phyloP scores from a whole-genome alignment of 2,113 vertebrate species.

The human (Homo sapiens) region DNA sequence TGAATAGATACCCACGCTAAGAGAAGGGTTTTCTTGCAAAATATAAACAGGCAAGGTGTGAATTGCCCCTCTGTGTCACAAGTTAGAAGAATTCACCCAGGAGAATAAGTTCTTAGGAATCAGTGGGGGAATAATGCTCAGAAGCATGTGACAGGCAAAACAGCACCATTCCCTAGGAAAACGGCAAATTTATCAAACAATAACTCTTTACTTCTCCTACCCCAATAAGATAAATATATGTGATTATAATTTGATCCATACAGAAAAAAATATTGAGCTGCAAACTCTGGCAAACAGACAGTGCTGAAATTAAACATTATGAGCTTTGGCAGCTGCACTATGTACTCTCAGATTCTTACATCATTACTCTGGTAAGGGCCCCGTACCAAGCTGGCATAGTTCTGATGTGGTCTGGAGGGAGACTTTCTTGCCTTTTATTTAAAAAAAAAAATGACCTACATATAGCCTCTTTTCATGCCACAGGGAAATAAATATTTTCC shows the following conservation, averaged over 20 bases:
- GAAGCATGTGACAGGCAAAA: slow-evolving; percentile 19
- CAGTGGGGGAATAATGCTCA: not conserved
- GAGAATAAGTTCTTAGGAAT: slow-evolving; percentile 1
- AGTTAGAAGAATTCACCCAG: slow-evolving; percentile 16
- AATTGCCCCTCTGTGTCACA: not conserved
- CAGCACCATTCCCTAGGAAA: slow-evolving; percentile 23
- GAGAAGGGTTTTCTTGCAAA: slow-evolving; percentile 1
- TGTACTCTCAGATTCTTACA: slow-evolving; percentile 51
- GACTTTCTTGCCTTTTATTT: slow-evolving; percentile 36
- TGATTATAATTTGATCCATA: not conserved
- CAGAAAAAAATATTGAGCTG: slow-evolving; percentile 8
- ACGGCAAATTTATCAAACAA: slow-evolving; percentile 8
- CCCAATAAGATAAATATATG: slow-evolving; percentile 17
- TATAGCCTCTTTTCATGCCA: slow-evolving; percentile 37
- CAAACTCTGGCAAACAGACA: slow-evolving; percentile 45
- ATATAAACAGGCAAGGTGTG: not conserved
- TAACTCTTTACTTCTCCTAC: slow-evolving; percentile 29
- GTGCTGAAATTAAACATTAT: slow-evolving; percentile 74
- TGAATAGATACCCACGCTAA: not conserved
- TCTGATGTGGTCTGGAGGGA: slow-evolving; percentile 57
- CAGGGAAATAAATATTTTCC: slow-evolving; percentile 26
- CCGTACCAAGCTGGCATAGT: slow-evolving; percentile 68
- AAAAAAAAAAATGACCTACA: slow-evolving; percentile 28
- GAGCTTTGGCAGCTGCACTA: slow-evolving; percentile 74
- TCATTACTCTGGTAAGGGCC: slow-evolving; percentile 58